phyloP scores from a whole-genome alignment of 2,113 vertebrate species.

The Petroica traversi region DNA sequence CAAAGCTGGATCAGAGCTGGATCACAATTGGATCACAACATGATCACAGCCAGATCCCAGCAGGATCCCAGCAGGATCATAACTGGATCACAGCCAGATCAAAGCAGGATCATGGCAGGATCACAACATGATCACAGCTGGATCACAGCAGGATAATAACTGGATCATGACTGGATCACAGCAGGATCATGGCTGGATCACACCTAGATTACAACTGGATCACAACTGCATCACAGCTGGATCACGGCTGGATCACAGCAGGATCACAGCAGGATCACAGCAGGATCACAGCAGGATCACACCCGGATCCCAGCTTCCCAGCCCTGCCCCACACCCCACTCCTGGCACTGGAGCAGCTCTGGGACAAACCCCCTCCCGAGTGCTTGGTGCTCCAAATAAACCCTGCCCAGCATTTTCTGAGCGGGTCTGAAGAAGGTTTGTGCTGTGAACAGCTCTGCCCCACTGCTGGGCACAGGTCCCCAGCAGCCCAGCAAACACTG shows the following conservation, averaged over 20 bases:
- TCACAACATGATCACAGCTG: no score
- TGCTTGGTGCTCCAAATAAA: not conserved
- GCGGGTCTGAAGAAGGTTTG: not conserved
- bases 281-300: no score
- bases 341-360: not conserved
- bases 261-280: no score
- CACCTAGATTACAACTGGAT: not conserved
- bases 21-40: not conserved
- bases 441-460: not conserved
- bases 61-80: not conserved
- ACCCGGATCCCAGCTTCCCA: not conserved
- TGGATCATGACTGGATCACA: no score
- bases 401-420: not conserved
- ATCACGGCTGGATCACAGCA: not conserved
- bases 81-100: not conserved
- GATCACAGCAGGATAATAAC: no score
- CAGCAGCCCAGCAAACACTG: not conserved
- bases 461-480: not conserved
- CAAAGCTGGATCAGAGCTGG: not conserved
- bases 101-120: not conserved
- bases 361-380: not conserved
- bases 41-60: no score
- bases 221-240: not conserved
- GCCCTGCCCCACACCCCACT: not conserved
- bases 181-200: not conserved